phyloP scores from a whole-genome alignment of 2,888 invertebrate species.

The Danaus chrysippus region DNA sequence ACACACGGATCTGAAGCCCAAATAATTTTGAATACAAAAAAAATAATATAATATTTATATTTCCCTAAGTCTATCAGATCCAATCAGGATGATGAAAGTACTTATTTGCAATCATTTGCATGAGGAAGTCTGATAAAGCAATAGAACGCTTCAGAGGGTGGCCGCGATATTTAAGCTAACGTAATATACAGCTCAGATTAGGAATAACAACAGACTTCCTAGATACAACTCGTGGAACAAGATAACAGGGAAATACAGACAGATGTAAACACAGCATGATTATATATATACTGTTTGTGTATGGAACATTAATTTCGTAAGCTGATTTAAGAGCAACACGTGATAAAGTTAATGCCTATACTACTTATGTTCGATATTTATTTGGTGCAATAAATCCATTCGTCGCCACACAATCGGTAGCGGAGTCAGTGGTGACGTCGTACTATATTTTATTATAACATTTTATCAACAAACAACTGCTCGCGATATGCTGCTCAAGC shows the following conservation, averaged over 20 bases:
- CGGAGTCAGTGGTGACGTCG: conserved; percentile 52
- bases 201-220: conserved; percentile 33
- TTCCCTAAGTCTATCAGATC: conserved; percentile 22
- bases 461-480: conserved; percentile 47
- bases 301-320: conserved; percentile 24
- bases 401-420: conserved; percentile 53
- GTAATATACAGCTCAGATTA: conserved; percentile 34
- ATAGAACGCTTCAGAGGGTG: conserved; percentile 51
- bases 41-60: conserved; percentile 8
- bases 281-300: conserved; percentile 19
- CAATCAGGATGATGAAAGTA: conserved; percentile 43
- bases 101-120: conserved; percentile 67
- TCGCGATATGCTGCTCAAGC: conserved; percentile 36
- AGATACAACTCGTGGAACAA: conserved; percentile 29
- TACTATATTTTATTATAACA: conserved; percentile 52
- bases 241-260: conserved; percentile 24
- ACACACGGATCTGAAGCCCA: no score
- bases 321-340: conserved; percentile 25
- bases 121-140: conserved; percentile 61
- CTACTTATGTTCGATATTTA: conserved; percentile 38
- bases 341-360: conserved; percentile 24
- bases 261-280: conserved; percentile 18
- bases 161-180: conserved; percentile 38
- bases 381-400: conserved; percentile 48
- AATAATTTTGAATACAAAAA: neutral